Conservation (phyloP, 2,113 vertebrate species). For the Melanocharis versteri region DNA sequence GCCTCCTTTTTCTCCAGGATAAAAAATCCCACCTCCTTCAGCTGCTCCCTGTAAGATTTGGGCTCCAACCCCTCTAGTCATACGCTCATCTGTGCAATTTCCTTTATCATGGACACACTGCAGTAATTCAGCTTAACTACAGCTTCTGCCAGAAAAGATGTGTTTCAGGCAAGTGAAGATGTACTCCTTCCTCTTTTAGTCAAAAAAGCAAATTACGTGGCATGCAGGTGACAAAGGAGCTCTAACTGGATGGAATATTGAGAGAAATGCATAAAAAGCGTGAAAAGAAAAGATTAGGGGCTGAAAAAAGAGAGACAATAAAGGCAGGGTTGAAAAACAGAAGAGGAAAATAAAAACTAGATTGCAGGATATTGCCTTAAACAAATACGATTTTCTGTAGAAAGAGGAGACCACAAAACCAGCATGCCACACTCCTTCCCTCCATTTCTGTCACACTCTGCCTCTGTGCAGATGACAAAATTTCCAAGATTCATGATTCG, state of each 20-base stretch:
- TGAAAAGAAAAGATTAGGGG: not conserved
- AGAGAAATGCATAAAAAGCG: not conserved
- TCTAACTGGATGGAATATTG: not conserved
- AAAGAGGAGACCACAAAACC: not conserved
- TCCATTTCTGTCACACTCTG: not conserved
- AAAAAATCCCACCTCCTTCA: not conserved
- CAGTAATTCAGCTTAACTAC: not conserved
- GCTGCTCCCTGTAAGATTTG: not conserved
- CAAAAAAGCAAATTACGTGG: not conserved
- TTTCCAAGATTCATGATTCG: not conserved
- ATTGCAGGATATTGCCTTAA: not conserved
- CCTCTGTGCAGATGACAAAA: not conserved
- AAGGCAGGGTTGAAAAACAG: not conserved
- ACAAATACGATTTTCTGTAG: not conserved
- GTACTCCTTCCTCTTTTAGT: not conserved
- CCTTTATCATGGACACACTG: not conserved
- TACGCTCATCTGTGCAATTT: not conserved
- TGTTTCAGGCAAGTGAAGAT: not conserved
- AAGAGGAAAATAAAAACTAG: not conserved
- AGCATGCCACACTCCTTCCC: accelerated
- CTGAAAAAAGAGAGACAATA: not conserved
- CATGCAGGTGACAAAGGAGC: not conserved
- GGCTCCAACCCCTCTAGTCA: not conserved
- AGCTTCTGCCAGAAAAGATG: not conserved
- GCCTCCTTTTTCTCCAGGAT: not conserved